Evolutionary conservation across 2,113 vertebrate genomes (phyloP).

Genomic region (Tonatia bakeri): DNA sequence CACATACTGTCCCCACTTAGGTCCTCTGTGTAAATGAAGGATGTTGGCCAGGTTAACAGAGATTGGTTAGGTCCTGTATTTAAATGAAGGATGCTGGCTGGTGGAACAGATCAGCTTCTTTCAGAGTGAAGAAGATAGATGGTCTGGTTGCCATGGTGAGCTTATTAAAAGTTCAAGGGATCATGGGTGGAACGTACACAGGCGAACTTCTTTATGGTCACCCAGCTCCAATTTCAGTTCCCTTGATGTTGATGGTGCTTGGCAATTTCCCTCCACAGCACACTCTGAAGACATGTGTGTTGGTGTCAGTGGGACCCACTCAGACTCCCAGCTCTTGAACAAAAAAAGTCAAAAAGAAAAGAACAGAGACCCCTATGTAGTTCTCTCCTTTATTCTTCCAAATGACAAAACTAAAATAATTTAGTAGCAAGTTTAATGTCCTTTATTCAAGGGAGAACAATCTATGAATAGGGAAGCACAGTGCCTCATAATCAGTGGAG

Average conservation of each 20-base stretch:
- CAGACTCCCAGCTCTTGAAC: background rate
- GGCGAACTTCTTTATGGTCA: background rate
- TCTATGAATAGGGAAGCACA: too few species aligned
- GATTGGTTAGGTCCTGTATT: background rate
- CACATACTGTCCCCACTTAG: background rate
- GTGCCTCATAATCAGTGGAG: background rate
- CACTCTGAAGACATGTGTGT: background rate
- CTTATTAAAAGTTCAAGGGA: background rate
- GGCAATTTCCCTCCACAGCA: background rate
- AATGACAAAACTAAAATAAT: background rate
- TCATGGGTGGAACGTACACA: too few species aligned
- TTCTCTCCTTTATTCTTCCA: background rate
- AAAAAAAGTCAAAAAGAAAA: background rate
- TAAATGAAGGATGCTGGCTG: background rate
- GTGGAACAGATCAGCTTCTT: background rate
- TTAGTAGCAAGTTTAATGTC: background rate
- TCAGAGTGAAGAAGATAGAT: background rate
- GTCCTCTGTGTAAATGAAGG: background rate
- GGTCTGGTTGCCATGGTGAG: background rate
- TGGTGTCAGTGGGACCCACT: rapidly evolving
- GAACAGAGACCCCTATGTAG: background rate
- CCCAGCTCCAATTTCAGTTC: background rate
- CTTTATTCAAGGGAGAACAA: background rate
- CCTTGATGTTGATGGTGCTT: background rate
- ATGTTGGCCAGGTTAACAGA: background rate